A percentile compares a stretch with the other conserved stretches of the same genome.
Conservation (phyloP, 2,797 vertebrate genomes). For the Thamnophis elegans region DNA sequence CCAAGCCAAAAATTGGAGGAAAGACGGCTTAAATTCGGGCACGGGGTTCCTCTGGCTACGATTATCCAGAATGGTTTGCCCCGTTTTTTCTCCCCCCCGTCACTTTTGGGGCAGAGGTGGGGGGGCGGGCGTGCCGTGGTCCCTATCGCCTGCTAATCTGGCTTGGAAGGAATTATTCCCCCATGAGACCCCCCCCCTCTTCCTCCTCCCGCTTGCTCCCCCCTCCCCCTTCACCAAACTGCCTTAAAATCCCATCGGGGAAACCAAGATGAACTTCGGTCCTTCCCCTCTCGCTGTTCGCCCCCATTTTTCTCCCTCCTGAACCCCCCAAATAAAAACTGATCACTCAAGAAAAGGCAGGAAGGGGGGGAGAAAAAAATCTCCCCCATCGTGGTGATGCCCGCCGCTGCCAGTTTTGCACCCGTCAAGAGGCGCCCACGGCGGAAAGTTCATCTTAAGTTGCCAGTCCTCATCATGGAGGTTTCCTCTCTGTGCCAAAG, state of each 20-base stretch:
- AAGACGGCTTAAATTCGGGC: neutral
- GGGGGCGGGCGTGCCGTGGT: neutral
- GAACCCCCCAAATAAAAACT: neutral
- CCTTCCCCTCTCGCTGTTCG: too few relatives aligned
- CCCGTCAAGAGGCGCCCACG: neutral
- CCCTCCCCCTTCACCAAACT: conserved; percentile 50
- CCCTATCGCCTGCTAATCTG: neutral
- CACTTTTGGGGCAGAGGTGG: neutral
- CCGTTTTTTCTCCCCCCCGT: too few relatives aligned
- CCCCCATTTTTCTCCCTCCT: neutral
- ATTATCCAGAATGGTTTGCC: neutral
- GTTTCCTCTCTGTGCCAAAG: neutral
- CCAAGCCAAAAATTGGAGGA: neutral
- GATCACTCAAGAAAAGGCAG: conserved; percentile 42
- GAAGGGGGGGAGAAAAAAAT: neutral
- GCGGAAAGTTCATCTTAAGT: neutral
- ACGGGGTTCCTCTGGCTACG: neutral
- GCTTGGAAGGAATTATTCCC: neutral
- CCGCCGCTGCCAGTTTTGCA: neutral
- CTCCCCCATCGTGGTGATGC: too few relatives aligned
- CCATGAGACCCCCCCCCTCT: neutral
- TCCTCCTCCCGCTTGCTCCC: conserved; percentile 42
- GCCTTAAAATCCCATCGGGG: conserved; percentile 48
- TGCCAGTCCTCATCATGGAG: neutral
- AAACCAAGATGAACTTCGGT: neutral